Evolutionary conservation across 2,888 invertebrate species (phyloP).

Genomic region (Griposia aprilina): DNA sequence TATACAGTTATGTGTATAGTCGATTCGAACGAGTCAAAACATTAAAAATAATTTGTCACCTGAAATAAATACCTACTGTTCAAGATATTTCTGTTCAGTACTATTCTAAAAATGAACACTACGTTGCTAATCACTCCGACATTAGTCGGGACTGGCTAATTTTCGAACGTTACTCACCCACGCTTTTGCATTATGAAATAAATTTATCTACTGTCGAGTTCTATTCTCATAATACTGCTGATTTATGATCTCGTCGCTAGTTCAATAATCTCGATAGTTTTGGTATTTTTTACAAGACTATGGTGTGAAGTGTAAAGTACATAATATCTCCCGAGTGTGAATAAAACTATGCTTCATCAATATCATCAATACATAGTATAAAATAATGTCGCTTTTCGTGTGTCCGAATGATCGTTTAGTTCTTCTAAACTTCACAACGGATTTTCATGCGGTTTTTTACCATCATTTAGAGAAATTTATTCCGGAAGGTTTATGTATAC

Average conservation of each 20-base stretch:
- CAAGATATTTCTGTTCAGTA: conserved; percentile 15
- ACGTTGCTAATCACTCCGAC: conserved; percentile 32
- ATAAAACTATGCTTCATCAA: neutral
- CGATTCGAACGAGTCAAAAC: neutral
- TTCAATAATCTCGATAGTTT: conserved; percentile 26
- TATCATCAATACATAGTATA: neutral
- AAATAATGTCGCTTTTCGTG: neutral
- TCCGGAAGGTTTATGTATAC: no score
- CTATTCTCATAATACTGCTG: conserved; percentile 15
- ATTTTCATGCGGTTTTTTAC: no score
- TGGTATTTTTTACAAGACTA: neutral
- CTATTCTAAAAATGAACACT: conserved; percentile 21
- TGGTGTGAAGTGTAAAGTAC: neutral
- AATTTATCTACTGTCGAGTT: conserved; percentile 16
- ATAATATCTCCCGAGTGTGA: neutral
- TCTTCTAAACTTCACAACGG: no score
- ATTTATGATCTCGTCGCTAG: conserved; percentile 13
- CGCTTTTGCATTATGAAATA: conserved; percentile 14
- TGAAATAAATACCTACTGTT: conserved; percentile 20
- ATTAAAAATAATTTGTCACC: conserved; percentile 10
- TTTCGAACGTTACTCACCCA: conserved; percentile 29
- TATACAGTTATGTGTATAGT: neutral
- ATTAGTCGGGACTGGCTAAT: conserved; percentile 38
- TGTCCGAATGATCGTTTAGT: neutral
- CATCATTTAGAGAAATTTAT: no score